Base-by-base conservation (phyloP, 2,113 vertebrate species). In the Microcebus murinus region DNA sequence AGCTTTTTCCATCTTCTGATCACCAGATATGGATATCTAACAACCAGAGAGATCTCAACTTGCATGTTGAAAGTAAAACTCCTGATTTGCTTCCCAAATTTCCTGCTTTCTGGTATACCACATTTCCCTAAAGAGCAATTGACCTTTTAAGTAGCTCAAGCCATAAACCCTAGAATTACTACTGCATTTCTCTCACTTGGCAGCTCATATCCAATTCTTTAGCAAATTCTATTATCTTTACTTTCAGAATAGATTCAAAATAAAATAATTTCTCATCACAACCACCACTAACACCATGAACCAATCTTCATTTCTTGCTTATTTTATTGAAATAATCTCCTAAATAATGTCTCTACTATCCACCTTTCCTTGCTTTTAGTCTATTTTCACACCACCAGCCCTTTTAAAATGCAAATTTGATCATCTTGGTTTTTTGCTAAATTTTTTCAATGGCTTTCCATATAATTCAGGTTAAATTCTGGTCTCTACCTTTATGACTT, bases 371-470 rank as follows among this genome's bases (percentile, higher is more conserved):
- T 84, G 34, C 59, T 61, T 88, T 39, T 39, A 48, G 0, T 27
- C 7, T 79, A 14, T 39, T 57, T 12, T 39, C 21, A 63, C 0
- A 81, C 65, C 4, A 81, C 15, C 3, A 7, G 9, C 17, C 0
- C 8, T 48, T 73, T 85, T n/a, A 73, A 65, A 84, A 48, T 55
- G 4, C 0, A 48, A 39, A 4, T 48, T 70, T 45, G 11, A 52
- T 17, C 23, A 8, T 65, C 14, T 57, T 14, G 3, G n/a, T 50
- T 57, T 11, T 83, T 55, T 84, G 52, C 1, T 65, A 5, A 65
- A 27, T 57, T 36, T 8, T 11, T 77, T 5, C 21, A 59, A 0
- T 12, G 3, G 3, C 14, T 65, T 14, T 7, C 23, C 14, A 39
- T 20, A 6, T 71, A 4, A 70, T 3, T 85, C 3, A 36, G 27